These are phyloP conservation scores for Eristalis pertinax DNA, from an alignment of 2,888 invertebrate genomes.

Conservation along the genomic window DNA sequence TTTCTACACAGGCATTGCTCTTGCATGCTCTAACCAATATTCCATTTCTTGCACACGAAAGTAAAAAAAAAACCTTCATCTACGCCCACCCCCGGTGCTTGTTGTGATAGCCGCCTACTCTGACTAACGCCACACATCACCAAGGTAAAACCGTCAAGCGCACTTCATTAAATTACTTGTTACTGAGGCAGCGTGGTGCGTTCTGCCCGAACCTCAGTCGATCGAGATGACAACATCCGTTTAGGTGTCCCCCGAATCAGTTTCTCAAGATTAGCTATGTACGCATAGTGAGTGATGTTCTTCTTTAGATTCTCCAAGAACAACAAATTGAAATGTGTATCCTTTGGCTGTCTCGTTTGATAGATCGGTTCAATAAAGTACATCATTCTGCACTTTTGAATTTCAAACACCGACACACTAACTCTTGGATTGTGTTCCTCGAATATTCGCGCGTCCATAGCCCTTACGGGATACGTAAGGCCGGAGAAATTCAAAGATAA, in stretches of 20 bases:
- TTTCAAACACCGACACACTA: slow-evolving; percentile 1
- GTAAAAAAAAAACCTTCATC: no score
- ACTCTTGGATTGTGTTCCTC: not conserved
- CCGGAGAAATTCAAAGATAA: not conserved
- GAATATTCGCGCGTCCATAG: not conserved
- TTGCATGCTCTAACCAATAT: no score
- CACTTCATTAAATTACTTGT: no score
- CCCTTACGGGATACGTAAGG: not conserved
- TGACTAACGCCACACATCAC: no score
- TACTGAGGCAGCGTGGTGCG: no score
- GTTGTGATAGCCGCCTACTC: no score
- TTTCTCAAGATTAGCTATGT: not conserved
- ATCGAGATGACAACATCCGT: not conserved
- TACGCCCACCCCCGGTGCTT: no score
- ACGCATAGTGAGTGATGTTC: slow-evolving; percentile 2
- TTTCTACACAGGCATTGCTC: no score
- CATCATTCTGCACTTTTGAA: not conserved
- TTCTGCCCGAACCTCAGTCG: not conserved
- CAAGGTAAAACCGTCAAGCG: no score
- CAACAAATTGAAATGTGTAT: not conserved
- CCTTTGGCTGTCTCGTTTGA: not conserved
- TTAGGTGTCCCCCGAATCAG: not conserved
- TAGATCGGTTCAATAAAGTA: not conserved
- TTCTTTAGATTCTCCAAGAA: not conserved
- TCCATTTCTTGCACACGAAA: no score